A percentile compares a stretch with the other conserved stretches of the same genome.
phyloP scores from a whole-genome alignment of 2,113 vertebrate genomes.

The Rousettus leschenaultii region DNA sequence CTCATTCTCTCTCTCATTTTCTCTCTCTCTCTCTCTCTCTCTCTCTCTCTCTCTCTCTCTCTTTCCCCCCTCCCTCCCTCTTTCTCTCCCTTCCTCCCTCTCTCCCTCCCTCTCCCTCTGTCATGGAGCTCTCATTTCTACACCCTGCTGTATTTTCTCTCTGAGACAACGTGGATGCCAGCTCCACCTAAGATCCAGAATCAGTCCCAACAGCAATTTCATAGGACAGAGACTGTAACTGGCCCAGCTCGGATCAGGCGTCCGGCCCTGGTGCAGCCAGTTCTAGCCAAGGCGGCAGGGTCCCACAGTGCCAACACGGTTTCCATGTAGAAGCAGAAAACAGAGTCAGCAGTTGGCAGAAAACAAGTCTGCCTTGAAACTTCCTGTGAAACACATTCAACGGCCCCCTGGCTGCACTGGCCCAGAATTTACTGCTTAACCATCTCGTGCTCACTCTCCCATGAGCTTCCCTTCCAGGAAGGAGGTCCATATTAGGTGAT shows the following conservation, averaged over 20 bases:
- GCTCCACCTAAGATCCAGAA: neutral
- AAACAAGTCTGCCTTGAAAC: neutral
- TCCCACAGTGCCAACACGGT: accelerated
- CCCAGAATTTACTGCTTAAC: neutral
- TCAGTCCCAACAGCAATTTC: accelerated
- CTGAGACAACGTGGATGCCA: accelerated
- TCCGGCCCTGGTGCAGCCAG: neutral
- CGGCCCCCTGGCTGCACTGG: neutral
- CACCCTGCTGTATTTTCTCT: neutral
- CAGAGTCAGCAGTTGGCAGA: neutral
- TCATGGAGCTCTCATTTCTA: accelerated
- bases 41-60: no score
- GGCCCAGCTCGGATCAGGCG: accelerated
- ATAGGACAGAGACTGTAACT: accelerated
- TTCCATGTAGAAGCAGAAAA: neutral
- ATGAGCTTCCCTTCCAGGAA: neutral
- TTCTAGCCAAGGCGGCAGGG: neutral
- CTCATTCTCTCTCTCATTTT: accelerated
- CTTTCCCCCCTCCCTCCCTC: accelerated
- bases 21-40: accelerated
- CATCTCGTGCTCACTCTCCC: neutral
- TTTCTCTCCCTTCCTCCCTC: accelerated
- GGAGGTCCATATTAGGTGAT: accelerated
- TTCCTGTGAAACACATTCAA: neutral
- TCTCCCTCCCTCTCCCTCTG: accelerated